phyloP scores from a whole-genome alignment of 2,888 invertebrate genomes.

The Acanthosepion lycidas region DNA sequence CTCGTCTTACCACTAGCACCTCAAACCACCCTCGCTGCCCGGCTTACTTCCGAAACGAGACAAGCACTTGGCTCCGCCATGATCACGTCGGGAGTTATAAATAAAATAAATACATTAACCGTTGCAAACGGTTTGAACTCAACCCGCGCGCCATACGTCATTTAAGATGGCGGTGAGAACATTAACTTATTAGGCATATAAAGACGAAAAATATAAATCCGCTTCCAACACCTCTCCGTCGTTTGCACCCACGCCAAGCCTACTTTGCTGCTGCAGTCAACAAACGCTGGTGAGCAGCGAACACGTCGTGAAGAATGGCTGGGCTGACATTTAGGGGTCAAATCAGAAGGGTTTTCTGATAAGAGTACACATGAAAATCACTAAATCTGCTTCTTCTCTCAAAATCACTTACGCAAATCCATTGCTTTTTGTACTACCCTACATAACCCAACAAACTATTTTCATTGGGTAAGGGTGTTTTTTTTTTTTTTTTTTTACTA shows the following conservation, averaged over 20 bases:
- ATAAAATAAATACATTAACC: constrained; percentile 33
- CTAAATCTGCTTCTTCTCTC: background rate
- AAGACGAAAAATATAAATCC: background rate
- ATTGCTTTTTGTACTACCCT: background rate
- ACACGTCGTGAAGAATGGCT: background rate
- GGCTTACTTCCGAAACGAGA: background rate
- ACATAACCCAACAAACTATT: background rate
- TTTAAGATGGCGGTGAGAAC: constrained; percentile 21
- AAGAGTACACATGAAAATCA: constrained; percentile 20
- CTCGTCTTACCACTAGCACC: background rate
- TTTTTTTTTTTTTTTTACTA: background rate
- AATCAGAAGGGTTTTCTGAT: background rate
- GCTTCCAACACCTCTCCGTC: background rate
- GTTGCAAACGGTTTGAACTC: constrained; percentile 1
- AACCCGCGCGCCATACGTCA: constrained; percentile 15
- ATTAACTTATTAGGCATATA: constrained; percentile 17
- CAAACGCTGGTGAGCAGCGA: background rate
- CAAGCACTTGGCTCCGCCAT: background rate
- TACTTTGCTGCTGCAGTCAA: background rate
- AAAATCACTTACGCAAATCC: background rate
- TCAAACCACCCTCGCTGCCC: background rate
- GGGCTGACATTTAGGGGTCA: background rate
- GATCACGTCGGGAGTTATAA: constrained; percentile 14
- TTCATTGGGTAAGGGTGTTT: background rate
- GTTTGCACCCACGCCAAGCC: background rate